Conservation (phyloP, 1,140 invertebrate genomes). For the Dinoponera quadriceps region DNA sequence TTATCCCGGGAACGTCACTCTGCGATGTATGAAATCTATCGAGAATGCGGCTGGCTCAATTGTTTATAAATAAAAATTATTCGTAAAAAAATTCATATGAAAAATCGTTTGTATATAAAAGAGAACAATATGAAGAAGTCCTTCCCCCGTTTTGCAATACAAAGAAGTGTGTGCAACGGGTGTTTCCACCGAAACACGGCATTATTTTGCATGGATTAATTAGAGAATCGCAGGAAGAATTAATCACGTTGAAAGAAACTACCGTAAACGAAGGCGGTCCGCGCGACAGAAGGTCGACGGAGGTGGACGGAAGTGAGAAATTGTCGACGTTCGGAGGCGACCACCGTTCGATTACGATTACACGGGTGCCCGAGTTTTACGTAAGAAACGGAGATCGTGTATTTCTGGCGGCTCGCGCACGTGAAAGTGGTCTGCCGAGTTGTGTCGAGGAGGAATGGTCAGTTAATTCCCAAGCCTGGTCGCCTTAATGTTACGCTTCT, state of each 20-base stretch:
- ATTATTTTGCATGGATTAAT: conserved; percentile 3
- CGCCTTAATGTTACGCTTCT: conserved; percentile 78
- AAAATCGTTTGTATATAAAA: not conserved
- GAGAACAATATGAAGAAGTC: too few species aligned
- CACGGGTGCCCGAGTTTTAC: conserved; percentile 73
- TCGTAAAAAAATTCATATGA: not conserved
- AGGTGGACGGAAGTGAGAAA: not conserved
- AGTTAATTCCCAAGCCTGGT: conserved; percentile 79
- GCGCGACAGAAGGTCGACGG: too few species aligned
- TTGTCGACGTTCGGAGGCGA: conserved; percentile 30
- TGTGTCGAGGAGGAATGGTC: conserved; percentile 79
- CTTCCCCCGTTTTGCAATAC: not conserved
- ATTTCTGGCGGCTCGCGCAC: conserved; percentile 80
- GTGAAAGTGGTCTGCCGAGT: conserved; percentile 81
- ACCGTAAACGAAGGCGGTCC: not conserved
- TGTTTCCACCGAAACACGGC: not conserved
- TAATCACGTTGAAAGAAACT: too few species aligned
- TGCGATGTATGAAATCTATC: not conserved
- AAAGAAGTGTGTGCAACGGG: not conserved
- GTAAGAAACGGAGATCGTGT: conserved; percentile 77
- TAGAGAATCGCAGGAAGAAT: not conserved
- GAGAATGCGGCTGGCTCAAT: not conserved
- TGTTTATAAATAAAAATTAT: not conserved
- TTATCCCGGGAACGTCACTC: conserved; percentile 50
- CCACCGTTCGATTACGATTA: conserved; percentile 50